A percentile compares a stretch with the other conserved stretches of the same genome.
Evolutionary conservation across 1,140 invertebrate species (phyloP).

Genomic region (Drosophila novamexicana): DNA sequence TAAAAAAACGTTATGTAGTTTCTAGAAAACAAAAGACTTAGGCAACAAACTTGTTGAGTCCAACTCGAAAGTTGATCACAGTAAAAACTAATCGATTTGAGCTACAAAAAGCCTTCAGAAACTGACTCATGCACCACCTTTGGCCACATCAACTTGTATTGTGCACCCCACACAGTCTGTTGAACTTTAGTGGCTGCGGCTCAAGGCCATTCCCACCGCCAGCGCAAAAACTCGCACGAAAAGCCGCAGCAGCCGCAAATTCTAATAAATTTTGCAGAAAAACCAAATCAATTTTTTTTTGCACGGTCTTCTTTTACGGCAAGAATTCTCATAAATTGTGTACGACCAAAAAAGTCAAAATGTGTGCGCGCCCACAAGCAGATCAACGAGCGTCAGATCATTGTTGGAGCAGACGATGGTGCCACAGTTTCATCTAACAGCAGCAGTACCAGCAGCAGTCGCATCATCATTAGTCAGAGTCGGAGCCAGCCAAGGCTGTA

Average conservation of each 20-base stretch:
- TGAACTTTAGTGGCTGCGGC: constrained; percentile 62
- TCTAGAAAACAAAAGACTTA: constrained; percentile 51
- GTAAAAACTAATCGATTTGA: constrained; percentile 2
- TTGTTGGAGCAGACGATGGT: constrained; percentile 9
- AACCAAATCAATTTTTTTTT: constrained; percentile 44
- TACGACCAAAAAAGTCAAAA: constrained; percentile 47
- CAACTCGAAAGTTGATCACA: constrained; percentile 23
- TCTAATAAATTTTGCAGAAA: constrained; percentile 67
- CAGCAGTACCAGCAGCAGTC: constrained; percentile 20
- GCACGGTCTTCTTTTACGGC: constrained; percentile 31
- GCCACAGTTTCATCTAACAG: constrained; percentile 25
- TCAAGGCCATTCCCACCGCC: constrained; percentile 72
- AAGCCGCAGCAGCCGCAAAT: constrained; percentile 62
- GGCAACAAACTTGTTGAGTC: constrained; percentile 46
- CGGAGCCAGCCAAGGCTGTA: constrained; percentile 41
- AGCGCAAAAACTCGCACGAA: constrained; percentile 28
- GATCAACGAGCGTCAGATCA: constrained; percentile 20
- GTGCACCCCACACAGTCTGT: constrained; percentile 65
- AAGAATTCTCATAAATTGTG: constrained; percentile 50
- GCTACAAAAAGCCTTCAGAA: constrained; percentile 17
- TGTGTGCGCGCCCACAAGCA: constrained; percentile 47
- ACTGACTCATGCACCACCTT: constrained; percentile 50
- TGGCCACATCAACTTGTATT: constrained; percentile 50
- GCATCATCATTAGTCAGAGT: constrained; percentile 44
- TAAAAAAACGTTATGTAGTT: not conserved